Evolutionary conservation across 2,797 vertebrate genomes (phyloP).

Genomic region (Euthynnus affinis): DNA sequence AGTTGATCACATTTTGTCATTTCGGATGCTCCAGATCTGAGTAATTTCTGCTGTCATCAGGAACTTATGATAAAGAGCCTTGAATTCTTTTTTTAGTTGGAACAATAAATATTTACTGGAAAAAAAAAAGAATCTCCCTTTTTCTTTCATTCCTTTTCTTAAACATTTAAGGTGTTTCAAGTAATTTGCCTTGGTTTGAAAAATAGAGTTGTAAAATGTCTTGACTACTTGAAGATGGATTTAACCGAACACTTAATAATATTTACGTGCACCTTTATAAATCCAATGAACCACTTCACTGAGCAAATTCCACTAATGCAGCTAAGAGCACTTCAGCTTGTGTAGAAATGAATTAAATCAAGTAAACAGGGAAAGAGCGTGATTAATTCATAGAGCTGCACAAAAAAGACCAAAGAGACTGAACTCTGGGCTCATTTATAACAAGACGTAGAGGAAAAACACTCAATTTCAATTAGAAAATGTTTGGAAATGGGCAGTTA

Average conservation of each 20-base stretch:
- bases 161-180: background rate
- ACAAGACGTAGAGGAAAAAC: slow-evolving; percentile 15
- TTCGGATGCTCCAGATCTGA: too few species aligned
- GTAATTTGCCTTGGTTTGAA: background rate
- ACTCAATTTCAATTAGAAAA: background rate
- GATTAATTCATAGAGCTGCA: background rate
- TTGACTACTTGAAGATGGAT: background rate
- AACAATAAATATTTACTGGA: background rate
- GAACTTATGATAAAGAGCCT: background rate
- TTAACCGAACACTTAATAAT: background rate
- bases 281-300: slow-evolving; percentile 21
- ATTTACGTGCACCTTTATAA: background rate
- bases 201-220: background rate
- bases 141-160: background rate
- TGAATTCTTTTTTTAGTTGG: background rate
- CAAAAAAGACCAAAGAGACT: slow-evolving; percentile 18
- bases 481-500: background rate
- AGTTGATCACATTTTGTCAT: slow-evolving; percentile 15
- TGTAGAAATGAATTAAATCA: background rate
- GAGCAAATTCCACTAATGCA: slow-evolving; percentile 7
- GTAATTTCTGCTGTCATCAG: background rate
- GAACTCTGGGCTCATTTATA: slow-evolving; percentile 23
- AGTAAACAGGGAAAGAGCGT: background rate
- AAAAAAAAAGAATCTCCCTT: too few species aligned
- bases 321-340: slow-evolving; percentile 16